Conservation (phyloP, 2,888 invertebrate genomes). For the Lottia scabra region DNA sequence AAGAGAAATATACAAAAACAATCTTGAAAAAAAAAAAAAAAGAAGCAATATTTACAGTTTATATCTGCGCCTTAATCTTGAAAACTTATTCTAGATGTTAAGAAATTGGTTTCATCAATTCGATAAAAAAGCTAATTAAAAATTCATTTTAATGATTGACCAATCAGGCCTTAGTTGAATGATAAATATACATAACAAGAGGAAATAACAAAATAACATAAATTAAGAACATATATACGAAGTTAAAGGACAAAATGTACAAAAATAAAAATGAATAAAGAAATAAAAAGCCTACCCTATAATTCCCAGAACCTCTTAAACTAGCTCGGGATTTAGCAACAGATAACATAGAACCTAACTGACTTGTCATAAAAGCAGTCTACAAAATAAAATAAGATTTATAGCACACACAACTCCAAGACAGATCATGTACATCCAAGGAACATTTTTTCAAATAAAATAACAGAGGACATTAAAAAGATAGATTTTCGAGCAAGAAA, state of each 20-base stretch:
- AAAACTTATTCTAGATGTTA: too few species aligned
- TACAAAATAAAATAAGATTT: conserved; percentile 15
- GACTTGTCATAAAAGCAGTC: conserved; percentile 41
- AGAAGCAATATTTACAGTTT: too few species aligned
- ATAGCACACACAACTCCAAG: background rate
- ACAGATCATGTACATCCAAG: background rate
- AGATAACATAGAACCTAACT: conserved; percentile 46
- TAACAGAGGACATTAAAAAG: background rate
- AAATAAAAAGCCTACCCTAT: background rate
- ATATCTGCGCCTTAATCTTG: too few species aligned
- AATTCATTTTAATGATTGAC: too few species aligned
- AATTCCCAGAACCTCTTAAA: conserved; percentile 13
- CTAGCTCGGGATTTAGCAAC: conserved; percentile 36
- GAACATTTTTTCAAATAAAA: conserved; percentile 3
- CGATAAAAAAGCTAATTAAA: too few species aligned
- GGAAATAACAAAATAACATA: too few species aligned
- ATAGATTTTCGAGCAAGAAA: too few species aligned
- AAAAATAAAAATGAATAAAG: background rate
- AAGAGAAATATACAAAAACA: too few species aligned
- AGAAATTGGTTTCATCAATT: too few species aligned
- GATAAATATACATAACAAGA: too few species aligned
- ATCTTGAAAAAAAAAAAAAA: too few species aligned
- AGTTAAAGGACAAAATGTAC: background rate
- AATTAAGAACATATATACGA: background rate
- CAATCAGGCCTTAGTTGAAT: too few species aligned